Percentiles rank a stretch among this genome's conserved stretches.
Conservation (phyloP, 2,113 vertebrate genomes). For the Aspidoscelis tigris region DNA sequence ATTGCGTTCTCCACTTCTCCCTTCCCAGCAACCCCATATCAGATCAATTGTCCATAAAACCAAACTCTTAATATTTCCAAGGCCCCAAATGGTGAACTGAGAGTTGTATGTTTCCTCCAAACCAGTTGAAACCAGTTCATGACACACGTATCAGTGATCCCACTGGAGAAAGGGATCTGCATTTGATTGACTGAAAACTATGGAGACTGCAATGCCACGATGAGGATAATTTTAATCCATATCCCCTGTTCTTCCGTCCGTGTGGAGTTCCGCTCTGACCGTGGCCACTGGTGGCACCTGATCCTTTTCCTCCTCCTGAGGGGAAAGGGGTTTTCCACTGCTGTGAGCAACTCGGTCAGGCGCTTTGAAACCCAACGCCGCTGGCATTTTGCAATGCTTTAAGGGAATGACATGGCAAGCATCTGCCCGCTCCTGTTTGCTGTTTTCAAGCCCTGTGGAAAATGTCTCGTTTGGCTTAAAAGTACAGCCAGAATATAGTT, state of each 20-base stretch:
- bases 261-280: background rate
- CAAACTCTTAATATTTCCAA: too few relatives aligned
- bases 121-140: too few relatives aligned
- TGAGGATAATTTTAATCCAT: background rate
- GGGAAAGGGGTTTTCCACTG: background rate
- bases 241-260: background rate
- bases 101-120: too few relatives aligned
- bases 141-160: too few relatives aligned
- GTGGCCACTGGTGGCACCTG: background rate
- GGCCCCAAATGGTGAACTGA: too few relatives aligned
- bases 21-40: too few relatives aligned
- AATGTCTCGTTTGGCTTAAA: background rate
- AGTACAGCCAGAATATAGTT: background rate
- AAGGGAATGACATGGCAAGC: background rate
- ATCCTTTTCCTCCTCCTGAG: background rate
- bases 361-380: background rate
- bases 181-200: too few relatives aligned
- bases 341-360: background rate
- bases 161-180: too few relatives aligned
- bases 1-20: too few relatives aligned
- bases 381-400: background rate
- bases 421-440: background rate
- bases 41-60: too few relatives aligned
- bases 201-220: background rate
- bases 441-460: background rate